Base-by-base conservation (phyloP, 1,140 invertebrate species). In the Cepaea nemoralis region DNA sequence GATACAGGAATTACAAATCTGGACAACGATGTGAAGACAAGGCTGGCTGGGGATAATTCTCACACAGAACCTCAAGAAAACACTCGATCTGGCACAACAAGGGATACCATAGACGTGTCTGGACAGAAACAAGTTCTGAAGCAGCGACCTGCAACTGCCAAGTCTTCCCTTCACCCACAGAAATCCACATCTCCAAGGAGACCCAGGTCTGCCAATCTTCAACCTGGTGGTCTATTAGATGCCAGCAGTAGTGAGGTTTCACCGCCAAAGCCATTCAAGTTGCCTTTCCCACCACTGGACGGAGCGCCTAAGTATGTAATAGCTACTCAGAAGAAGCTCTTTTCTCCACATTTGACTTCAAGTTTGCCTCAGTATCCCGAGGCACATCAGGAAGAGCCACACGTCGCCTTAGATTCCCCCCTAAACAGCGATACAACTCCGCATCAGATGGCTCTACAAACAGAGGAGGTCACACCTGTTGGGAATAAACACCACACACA, bases 1-100 rank as follows among this genome's bases (percentile, higher is more conserved):
- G 87, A 88, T 75, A 89, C 87, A 35, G 88, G 88, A 16, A 79
- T 87, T 22, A 84, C 83, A n/a, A 82, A 75, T 74, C 81, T 87
- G 77, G 85, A 87, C 76, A 77, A 83, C 6, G 31, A 83, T 37
- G 45, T 81, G 22, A 88, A 88, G 70, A 83, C 81, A 50, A 84
- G 82, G 45, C 86, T 86, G 86, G 86, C 86, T 42, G 87, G 86
- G 66, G 84, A 35, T 45, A 83, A 85, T 50, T 85, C 84, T 71
- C 45, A 66, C 50, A 19, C 6, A 40, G 19, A 82, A 19, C 37
- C 55, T 33, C 67, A 37, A 73, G 71, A 45, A 55, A 81, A 27
- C 31, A 50, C 35, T 78, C 67, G 79, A 48, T 50, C 33, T 79
- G 80, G 39, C 35, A 71, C n/a, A 45, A 27, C 2, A 77, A 78